Evolutionary conservation across 2,797 vertebrate species (phyloP).

Genomic region (Falco biarmicus): DNA sequence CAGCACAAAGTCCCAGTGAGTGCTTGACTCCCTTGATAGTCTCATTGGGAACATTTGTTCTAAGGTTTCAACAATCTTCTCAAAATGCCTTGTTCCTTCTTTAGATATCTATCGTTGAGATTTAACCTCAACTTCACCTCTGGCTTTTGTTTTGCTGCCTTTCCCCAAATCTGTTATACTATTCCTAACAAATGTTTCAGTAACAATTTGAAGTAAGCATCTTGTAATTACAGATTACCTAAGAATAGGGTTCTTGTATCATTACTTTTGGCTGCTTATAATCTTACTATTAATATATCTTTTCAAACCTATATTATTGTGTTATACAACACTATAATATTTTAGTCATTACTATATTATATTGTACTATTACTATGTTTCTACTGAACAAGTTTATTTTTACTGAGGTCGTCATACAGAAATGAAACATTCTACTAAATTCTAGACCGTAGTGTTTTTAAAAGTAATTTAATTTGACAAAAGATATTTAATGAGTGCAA

Average conservation of each 20-base stretch:
- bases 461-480: not conserved
- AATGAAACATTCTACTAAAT: not conserved
- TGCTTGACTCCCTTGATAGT: not conserved
- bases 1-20: not conserved
- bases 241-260: not conserved
- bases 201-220: not conserved
- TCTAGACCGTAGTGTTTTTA: not conserved
- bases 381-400: not conserved
- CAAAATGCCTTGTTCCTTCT: not conserved
- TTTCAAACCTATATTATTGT: not conserved
- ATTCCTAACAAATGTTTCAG: not conserved
- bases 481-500: not conserved
- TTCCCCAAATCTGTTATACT: not conserved
- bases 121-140: not conserved
- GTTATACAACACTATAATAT: not conserved
- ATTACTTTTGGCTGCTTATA: not conserved
- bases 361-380: not conserved
- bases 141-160: not conserved
- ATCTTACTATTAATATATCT: not conserved
- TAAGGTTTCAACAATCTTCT: not conserved
- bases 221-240: not conserved
- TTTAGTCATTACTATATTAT: not conserved
- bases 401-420: not conserved
- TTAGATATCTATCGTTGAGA: not conserved
- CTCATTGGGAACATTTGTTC: not conserved